Evolutionary conservation across 35 echinoderm and acorn worm species (phyloP).

Genomic region (Stichopus chloronotus): DNA sequence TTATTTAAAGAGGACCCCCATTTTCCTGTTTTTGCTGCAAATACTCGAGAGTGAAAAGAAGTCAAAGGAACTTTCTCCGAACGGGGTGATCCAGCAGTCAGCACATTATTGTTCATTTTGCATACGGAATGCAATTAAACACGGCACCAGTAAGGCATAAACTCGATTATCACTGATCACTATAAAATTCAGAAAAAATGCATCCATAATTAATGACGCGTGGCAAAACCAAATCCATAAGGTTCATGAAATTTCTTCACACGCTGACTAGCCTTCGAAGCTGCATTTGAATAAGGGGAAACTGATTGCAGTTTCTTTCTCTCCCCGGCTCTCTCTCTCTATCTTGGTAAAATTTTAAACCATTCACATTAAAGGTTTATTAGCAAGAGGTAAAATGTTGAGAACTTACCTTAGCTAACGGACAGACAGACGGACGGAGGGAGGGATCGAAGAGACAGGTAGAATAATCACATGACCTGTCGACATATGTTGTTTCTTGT

Average conservation of each 20-base stretch:
- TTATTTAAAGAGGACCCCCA: background rate
- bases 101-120: conserved; percentile 25
- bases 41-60: background rate
- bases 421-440: background rate
- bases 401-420: too few relatives aligned
- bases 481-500: too few relatives aligned
- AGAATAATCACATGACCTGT: too few relatives aligned
- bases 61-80: background rate
- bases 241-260: conserved; percentile 1
- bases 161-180: conserved; percentile 31
- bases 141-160: conserved; percentile 35
- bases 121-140: conserved; percentile 48
- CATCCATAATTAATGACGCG: conserved; percentile 50
- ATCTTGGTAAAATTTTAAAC: background rate
- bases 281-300: background rate
- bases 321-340: too few relatives aligned
- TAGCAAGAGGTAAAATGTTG: background rate
- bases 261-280: background rate
- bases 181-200: conserved; percentile 20
- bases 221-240: background rate
- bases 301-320: conserved; percentile 16
- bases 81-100: background rate
- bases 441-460: too few relatives aligned
- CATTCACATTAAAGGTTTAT: background rate
- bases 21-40: background rate